Evolutionary conservation across 2,797 vertebrate genomes (phyloP).

Genomic region (Perodicticus potto): DNA sequence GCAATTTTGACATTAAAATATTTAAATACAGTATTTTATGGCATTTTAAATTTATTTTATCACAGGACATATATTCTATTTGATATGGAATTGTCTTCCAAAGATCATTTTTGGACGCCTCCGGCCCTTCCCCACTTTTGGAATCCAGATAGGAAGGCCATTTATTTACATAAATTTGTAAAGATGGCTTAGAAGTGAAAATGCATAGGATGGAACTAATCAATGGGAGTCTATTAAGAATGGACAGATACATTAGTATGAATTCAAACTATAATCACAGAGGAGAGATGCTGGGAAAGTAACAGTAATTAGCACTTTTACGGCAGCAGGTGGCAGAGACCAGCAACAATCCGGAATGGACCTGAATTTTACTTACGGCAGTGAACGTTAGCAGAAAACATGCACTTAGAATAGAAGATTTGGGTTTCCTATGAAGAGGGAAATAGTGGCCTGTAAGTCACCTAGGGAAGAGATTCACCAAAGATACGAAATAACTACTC

Average conservation of each 20-base stretch:
- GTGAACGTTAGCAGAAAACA: conserved; percentile 38
- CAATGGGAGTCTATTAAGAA: conserved; percentile 75
- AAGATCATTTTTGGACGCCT: neutral
- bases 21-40: conserved; percentile 3
- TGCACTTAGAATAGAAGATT: neutral
- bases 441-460: conserved; percentile 64
- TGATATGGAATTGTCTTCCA: conserved; percentile 37
- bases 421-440: conserved; percentile 52
- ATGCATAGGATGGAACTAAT: conserved; percentile 76
- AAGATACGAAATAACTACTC: conserved; percentile 9
- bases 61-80: neutral
- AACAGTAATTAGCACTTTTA: conserved; percentile 67
- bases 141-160: conserved; percentile 68
- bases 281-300: conserved; percentile 73
- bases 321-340: conserved; percentile 75
- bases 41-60: neutral
- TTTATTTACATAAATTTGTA: conserved; percentile 77
- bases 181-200: conserved; percentile 76
- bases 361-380: conserved; percentile 82
- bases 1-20: conserved; percentile 30
- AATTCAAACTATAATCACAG: conserved; percentile 75
- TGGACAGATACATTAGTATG: conserved; percentile 65
- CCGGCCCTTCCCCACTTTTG: conserved; percentile 37
- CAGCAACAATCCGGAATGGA: conserved; percentile 50
- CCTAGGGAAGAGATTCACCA: neutral